Conservation (phyloP, 1,140 invertebrate species). For the Orussus abietinus region DNA sequence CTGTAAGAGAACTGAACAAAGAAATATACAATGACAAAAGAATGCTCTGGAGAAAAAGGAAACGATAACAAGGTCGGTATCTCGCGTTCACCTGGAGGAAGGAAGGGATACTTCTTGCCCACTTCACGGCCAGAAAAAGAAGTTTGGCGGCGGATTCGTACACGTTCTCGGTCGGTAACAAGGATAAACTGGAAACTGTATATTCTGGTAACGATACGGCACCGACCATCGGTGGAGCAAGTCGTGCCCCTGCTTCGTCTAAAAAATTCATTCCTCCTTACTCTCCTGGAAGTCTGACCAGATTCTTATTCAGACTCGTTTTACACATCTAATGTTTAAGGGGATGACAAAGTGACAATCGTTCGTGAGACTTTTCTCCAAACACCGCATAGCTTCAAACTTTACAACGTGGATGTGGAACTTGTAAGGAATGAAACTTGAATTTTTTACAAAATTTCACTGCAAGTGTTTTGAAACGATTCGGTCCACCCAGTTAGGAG, state of each 20-base stretch:
- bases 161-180: constrained; percentile 59
- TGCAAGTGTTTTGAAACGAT: too few relatives aligned
- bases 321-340: too few relatives aligned
- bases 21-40: neutral
- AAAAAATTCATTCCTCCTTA: too few relatives aligned
- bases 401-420: too few relatives aligned
- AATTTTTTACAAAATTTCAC: too few relatives aligned
- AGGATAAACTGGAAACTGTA: constrained; percentile 32
- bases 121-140: constrained; percentile 72
- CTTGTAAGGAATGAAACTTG: too few relatives aligned
- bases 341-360: constrained; percentile 20
- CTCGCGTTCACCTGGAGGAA: constrained; percentile 61
- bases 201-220: constrained; percentile 33
- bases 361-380: too few relatives aligned
- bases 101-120: constrained; percentile 71
- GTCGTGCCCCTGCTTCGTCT: constrained; percentile 19
- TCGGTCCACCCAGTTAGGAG: too few relatives aligned
- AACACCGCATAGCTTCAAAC: too few relatives aligned
- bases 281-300: too few relatives aligned
- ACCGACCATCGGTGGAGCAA: constrained; percentile 29
- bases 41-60: constrained; percentile 1
- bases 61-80: constrained; percentile 1
- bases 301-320: too few relatives aligned
- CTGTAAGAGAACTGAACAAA: constrained; percentile 59
- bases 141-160: constrained; percentile 75